phyloP scores from a whole-genome alignment of 2,888 invertebrate species.

The Cheilosia soror region DNA sequence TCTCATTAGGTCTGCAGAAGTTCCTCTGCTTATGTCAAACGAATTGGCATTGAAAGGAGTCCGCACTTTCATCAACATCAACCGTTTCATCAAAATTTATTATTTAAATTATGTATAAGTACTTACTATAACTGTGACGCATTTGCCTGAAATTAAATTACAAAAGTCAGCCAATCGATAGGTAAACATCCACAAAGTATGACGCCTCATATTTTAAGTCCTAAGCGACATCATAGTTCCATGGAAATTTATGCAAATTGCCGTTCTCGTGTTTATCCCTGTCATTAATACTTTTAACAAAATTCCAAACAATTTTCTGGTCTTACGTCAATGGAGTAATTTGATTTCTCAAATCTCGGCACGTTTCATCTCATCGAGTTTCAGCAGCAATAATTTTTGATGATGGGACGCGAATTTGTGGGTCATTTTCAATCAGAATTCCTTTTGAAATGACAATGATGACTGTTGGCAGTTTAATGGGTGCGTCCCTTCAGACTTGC shows the following conservation, averaged over 20 bases:
- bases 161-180: background rate
- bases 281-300: constrained; percentile 47
- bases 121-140: no score
- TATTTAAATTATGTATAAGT: no score
- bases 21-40: no score
- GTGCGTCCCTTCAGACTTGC: no score
- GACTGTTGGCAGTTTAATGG: no score
- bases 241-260: constrained; percentile 42
- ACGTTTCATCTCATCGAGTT: constrained; percentile 35
- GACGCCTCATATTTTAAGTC: constrained; percentile 5
- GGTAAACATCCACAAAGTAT: background rate
- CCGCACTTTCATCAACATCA: no score
- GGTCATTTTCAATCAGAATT: background rate
- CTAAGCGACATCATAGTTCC: background rate
- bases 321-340: constrained; percentile 55
- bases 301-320: constrained; percentile 21
- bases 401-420: background rate
- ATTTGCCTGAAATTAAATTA: no score
- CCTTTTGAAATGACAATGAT: no score
- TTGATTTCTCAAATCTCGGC: constrained; percentile 52
- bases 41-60: no score
- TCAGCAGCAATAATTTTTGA: constrained; percentile 5
- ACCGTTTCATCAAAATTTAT: no score
- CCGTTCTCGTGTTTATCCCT: constrained; percentile 39
- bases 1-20: no score